phyloP scores from a whole-genome alignment of 2,797 vertebrate species.

The Poecilia velifera region DNA sequence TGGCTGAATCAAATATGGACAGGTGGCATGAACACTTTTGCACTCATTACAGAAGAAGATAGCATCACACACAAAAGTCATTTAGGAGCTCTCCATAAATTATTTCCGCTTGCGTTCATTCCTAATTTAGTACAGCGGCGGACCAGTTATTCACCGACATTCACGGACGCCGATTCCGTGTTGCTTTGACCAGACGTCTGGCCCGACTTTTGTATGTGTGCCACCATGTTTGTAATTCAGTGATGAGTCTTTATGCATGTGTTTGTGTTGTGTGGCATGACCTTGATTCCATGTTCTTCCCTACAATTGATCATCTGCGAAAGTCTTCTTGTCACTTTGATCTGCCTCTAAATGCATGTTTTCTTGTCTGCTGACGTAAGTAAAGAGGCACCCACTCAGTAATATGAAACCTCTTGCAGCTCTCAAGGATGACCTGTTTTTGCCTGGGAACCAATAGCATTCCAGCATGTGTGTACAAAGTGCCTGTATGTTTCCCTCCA shows the following conservation, averaged over 20 bases:
- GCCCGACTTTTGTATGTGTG: constrained; percentile 37
- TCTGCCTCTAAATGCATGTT: constrained; percentile 65
- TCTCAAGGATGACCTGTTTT: constrained; percentile 36
- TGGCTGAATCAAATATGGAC: constrained; percentile 54
- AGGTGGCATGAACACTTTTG: constrained; percentile 51
- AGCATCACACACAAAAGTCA: constrained; percentile 25
- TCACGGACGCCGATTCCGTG: not conserved
- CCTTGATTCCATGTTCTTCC: constrained; percentile 36
- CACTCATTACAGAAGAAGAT: constrained; percentile 48
- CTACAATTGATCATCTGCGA: constrained; percentile 30
- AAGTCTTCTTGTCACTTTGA: constrained; percentile 33
- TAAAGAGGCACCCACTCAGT: constrained; percentile 20
- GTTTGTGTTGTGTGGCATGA: constrained; percentile 67
- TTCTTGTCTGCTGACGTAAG: constrained; percentile 24
- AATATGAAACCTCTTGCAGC: constrained; percentile 27
- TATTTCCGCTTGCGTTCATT: constrained; percentile 22
- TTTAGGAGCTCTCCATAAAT: constrained; percentile 41
- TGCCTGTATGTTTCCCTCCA: constrained; percentile 53
- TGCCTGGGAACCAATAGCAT: constrained; percentile 20
- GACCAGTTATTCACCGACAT: constrained; percentile 25
- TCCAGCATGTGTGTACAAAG: constrained; percentile 54
- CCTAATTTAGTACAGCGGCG: constrained; percentile 9
- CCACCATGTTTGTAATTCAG: constrained; percentile 33
- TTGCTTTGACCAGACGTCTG: constrained; percentile 22
- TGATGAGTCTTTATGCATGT: constrained; percentile 62